phyloP scores from a whole-genome alignment of 2,888 invertebrate species.

The Yponomeuta sedellus region DNA sequence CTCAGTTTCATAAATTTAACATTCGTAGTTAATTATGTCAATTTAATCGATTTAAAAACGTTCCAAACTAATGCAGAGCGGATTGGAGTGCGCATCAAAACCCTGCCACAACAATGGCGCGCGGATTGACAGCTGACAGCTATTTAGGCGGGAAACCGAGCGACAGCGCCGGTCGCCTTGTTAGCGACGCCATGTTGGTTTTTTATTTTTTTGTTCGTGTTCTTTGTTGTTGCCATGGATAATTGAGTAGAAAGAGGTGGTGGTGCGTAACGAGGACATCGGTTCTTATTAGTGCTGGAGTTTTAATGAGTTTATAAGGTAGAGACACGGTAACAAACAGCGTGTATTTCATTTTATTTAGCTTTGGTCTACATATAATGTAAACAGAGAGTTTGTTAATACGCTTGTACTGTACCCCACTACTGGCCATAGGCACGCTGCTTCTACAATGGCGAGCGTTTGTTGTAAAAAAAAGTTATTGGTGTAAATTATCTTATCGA shows the following conservation, averaged over 20 bases:
- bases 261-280: background rate
- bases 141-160: constrained; percentile 58
- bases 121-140: constrained; percentile 60
- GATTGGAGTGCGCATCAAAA: background rate
- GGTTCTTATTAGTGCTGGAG: background rate
- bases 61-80: background rate
- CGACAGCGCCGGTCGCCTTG: background rate
- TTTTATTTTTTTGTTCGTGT: constrained; percentile 29
- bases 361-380: too few species aligned
- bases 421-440: too few species aligned
- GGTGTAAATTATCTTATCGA: too few species aligned
- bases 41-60: too few species aligned
- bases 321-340: background rate
- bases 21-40: too few species aligned
- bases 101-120: constrained; percentile 27
- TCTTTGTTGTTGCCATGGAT: constrained; percentile 15
- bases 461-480: too few species aligned
- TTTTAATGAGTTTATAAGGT: background rate
- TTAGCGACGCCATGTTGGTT: constrained; percentile 52
- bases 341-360: too few species aligned
- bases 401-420: too few species aligned
- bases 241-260: background rate
- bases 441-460: too few species aligned
- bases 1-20: too few species aligned
- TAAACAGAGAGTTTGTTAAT: too few species aligned